Evolutionary conservation across 2,888 invertebrate species (phyloP), one percentile per base, ranked within the genome.

Genomic region (Cyaniris semiargus): DNA sequence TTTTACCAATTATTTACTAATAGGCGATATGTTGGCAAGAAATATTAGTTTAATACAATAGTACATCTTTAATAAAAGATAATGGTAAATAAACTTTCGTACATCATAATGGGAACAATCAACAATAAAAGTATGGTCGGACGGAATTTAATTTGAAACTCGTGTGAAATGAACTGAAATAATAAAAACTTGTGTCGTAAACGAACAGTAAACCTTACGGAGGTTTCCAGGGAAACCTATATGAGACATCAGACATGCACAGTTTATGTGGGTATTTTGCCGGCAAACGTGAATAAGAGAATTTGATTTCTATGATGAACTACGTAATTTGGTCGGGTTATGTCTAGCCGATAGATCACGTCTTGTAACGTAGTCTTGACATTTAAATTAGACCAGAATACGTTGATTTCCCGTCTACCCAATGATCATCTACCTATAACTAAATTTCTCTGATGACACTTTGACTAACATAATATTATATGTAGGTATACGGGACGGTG

Each of bases 141-240:
- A 21, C 72, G 6, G 23, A 23, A 44, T 72, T 72, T 48, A 72
- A 72, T 72, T 72, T 72, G 21, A 38, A 72, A 72, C 38, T 72
- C 23, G 72, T 72, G 38, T 21, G 38, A 72, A 44, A 44, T 72
- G 23, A 72, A 72, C 72, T 48, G 38, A 72, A 44, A 72, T 72
- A 72, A 72, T 72, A 72, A 72, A 72, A 72, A 72, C 72, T 72
- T 72, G 44, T 44, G 44, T 72, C 72, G 72, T 72, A 72, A 72
- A 48, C 44, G 23, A 13, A 23, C 48, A 44, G 15, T 13, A 23
- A 44, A 44, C 72, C 72, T 72, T 23, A 21, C 21, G 4, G 15
- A 18, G 44, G 15, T 71, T 71, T 44, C 38, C 48, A 3, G 44
- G 38, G 13, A 23, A 23, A 72, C 13, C 8, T 21, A 58, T n/a